Evolutionary conservation across 1,140 invertebrate species (phyloP).

Genomic region (Maniola jurtina): DNA sequence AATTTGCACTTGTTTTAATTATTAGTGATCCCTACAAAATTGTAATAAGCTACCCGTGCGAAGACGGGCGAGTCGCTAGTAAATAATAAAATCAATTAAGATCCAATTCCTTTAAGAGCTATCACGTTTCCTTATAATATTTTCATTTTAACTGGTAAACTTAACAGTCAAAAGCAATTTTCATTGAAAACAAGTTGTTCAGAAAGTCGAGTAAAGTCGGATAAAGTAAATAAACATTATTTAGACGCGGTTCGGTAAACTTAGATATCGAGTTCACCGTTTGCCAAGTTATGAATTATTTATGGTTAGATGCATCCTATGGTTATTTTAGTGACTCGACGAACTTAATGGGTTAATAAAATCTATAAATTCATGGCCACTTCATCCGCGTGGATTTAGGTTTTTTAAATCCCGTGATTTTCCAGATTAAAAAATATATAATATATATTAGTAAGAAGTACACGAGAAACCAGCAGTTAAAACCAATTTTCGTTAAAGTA

Average conservation of each 20-base stretch:
- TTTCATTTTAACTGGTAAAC: conserved; percentile 15
- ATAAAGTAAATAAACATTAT: conserved; percentile 35
- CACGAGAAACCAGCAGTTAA: too few species aligned
- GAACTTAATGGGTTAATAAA: conserved; percentile 1
- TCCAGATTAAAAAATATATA: too few species aligned
- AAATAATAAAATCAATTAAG: too few species aligned
- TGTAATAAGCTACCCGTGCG: too few species aligned
- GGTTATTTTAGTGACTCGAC: conserved; percentile 11
- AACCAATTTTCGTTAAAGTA: too few species aligned
- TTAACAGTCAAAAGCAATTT: conserved; percentile 20
- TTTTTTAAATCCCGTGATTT: too few species aligned
- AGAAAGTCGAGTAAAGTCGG: conserved; percentile 15
- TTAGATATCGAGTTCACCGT: conserved; percentile 28
- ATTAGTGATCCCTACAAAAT: too few species aligned
- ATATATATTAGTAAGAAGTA: too few species aligned
- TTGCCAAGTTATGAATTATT: conserved; percentile 40
- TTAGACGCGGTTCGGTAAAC: conserved; percentile 32
- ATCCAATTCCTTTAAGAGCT: not conserved
- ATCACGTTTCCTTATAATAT: not conserved
- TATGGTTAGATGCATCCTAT: conserved; percentile 32
- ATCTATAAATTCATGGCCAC: too few species aligned
- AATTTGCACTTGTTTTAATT: too few species aligned
- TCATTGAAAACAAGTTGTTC: conserved; percentile 19
- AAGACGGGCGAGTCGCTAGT: too few species aligned
- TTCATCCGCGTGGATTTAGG: too few species aligned